Base-by-base conservation (phyloP, 2,113 vertebrate species). In the Megaptera novaeangliae region DNA sequence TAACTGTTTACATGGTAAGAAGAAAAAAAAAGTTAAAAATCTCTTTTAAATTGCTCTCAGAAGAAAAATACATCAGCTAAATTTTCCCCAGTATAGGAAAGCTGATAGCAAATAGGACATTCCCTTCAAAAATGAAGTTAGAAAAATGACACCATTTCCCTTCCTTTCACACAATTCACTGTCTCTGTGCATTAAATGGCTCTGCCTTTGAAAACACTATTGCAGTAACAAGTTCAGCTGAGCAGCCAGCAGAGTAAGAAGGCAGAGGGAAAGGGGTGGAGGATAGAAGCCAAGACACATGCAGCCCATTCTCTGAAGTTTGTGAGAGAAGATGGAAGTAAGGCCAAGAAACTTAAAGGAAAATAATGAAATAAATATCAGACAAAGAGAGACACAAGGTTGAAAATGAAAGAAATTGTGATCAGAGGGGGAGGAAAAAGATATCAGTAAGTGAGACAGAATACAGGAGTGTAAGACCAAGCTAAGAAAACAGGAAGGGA, bases 341-440 rank as follows among this genome's bases (percentile, higher is more conserved):
- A 96, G 57, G 29, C 41, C 96, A 97, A 97, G 68, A 57, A 91
- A 87, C 10, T 0, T 0, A 97, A 98, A 77, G 80, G 81, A 96
- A 96, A 98, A 98, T 93, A 97, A 97, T 93, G 90, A 98, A 98
- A 98, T 97, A 98, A 98, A 97, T 97, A 98, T 91, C 90, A 94
- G 94, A 95, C 91, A 98, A 97, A 98, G 87, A 97, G 84, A 98
- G 77, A 96, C 94, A 93, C 80, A 92, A 98, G 63, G 68, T 25
- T 55, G 31, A 94, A 94, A 86, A 92, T 90, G 68, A 98, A 98
- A 94, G 8, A 80, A 7, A 74, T 72, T 71, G 14, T 78, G 55
- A 93, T 82, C 52, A 86, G 25, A 97, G 15, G 29, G 8, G 75
- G 31, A 92, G 17, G 46, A 57, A 86, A 92, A 68, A 92, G 21